Evolutionary conservation across 1,140 invertebrate species (phyloP).

Genomic region (Marisa cornuarietis): DNA sequence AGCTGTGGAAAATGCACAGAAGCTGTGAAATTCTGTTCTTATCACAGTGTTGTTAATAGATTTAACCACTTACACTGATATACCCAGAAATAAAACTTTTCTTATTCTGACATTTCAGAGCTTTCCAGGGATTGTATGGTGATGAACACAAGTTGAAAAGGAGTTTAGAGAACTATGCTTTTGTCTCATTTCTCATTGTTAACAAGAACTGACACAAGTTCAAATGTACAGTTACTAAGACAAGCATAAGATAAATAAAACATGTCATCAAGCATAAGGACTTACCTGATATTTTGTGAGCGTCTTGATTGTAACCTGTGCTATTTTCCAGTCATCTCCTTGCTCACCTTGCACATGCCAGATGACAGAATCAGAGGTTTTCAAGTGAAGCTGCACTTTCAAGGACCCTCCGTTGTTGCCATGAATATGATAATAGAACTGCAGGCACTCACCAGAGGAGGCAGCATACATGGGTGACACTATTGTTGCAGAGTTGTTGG

Average conservation of each 20-base stretch:
- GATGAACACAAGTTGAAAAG: not conserved
- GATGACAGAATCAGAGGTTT: not conserved
- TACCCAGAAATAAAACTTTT: not conserved
- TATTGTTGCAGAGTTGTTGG: slow-evolving; percentile 47
- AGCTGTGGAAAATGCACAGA: slow-evolving; percentile 35
- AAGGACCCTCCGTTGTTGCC: slow-evolving; percentile 66
- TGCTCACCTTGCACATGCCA: slow-evolving; percentile 42
- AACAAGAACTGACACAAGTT: not conserved
- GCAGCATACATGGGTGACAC: slow-evolving; percentile 46
- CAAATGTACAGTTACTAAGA: not conserved
- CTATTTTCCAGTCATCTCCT: slow-evolving; percentile 51
- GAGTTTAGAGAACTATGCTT: not conserved
- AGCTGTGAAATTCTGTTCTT: too few relatives aligned
- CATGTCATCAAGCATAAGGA: too few relatives aligned
- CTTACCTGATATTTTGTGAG: slow-evolving; percentile 26
- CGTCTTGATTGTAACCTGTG: slow-evolving; percentile 37
- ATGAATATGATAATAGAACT: slow-evolving; percentile 77
- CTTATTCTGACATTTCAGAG: too few relatives aligned
- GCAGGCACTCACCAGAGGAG: slow-evolving; percentile 56
- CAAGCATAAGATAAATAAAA: not conserved
- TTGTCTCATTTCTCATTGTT: not conserved
- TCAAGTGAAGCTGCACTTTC: slow-evolving; percentile 41
- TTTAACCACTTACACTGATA: not conserved
- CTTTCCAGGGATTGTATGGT: not conserved
- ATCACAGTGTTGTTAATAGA: not conserved